phyloP scores from a whole-genome alignment of 2,888 invertebrate genomes.

The Mythimna albipuncta region DNA sequence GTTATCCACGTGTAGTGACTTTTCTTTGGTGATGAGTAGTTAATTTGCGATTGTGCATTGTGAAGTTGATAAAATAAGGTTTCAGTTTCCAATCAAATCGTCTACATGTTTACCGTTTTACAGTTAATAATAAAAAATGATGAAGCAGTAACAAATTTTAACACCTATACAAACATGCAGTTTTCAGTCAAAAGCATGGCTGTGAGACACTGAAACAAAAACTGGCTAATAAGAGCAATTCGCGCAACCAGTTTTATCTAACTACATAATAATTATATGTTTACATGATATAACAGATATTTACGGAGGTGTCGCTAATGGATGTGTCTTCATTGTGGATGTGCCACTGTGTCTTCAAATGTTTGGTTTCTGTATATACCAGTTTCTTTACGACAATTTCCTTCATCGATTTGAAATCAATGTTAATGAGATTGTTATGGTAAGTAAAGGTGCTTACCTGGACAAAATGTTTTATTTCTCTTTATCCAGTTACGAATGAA shows the following conservation, averaged over 20 bases:
- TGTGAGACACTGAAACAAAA: not conserved
- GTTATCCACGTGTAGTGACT: slow-evolving; percentile 4
- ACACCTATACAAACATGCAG: not conserved
- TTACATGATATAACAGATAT: not conserved
- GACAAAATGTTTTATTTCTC: not conserved
- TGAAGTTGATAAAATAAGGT: slow-evolving; percentile 1
- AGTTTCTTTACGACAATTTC: not conserved
- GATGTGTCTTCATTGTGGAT: too few species aligned
- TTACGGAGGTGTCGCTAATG: too few species aligned
- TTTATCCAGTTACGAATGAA: not conserved
- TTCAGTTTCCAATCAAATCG: slow-evolving; percentile 6
- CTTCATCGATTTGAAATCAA: too few species aligned
- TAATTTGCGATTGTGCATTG: not conserved
- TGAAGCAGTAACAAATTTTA: not conserved
- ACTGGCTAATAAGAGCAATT: not conserved
- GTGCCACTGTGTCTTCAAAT: not conserved
- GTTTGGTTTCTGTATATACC: not conserved
- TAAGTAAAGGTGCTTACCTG: not conserved
- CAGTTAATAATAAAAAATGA: not conserved
- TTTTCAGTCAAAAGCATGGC: not conserved
- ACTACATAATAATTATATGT: not conserved
- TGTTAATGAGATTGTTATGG: too few species aligned
- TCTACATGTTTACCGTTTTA: not conserved
- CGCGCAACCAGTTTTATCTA: not conserved
- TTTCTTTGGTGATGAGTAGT: not conserved